A percentile compares a stretch with the other conserved stretches of the same genome.
Conservation (phyloP, 2,888 invertebrate genomes). For the Agriotes lineatus region DNA sequence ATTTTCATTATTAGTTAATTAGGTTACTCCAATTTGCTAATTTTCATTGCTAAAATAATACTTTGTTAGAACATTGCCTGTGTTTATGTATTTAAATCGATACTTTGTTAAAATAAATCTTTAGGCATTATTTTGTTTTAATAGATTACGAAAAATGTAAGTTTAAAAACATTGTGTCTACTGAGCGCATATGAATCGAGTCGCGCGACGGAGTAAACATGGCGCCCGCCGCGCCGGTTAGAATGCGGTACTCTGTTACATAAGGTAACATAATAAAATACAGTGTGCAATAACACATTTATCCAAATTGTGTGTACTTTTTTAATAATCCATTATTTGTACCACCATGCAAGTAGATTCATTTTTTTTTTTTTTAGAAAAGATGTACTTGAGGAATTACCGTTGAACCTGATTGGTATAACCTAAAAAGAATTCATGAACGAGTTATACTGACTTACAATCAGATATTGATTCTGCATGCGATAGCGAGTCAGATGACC, state of each 20-base stretch:
- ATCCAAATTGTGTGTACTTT: no score
- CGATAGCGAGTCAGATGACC: no score
- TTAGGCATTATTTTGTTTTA: not conserved
- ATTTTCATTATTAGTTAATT: not conserved
- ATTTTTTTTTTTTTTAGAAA: no score
- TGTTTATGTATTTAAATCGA: not conserved
- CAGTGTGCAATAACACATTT: no score
- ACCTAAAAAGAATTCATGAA: no score
- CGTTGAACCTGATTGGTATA: no score
- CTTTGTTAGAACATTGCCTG: not conserved
- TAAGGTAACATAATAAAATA: no score
- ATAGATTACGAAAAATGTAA: not conserved
- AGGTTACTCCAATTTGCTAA: not conserved
- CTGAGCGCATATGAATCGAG: not conserved
- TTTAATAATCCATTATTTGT: no score
- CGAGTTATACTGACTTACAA: no score
- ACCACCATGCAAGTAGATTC: no score
- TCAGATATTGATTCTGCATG: no score
- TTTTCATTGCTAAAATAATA: not conserved
- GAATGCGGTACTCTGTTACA: constrained; percentile 4
- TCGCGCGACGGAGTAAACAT: constrained; percentile 5
- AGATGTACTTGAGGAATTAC: no score
- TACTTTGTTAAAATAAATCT: not conserved
- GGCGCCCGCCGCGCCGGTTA: not conserved
- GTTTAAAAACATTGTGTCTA: not conserved